phyloP scores from a whole-genome alignment of 2,797 vertebrate genomes.

The Gymnoscopelus braueri region DNA sequence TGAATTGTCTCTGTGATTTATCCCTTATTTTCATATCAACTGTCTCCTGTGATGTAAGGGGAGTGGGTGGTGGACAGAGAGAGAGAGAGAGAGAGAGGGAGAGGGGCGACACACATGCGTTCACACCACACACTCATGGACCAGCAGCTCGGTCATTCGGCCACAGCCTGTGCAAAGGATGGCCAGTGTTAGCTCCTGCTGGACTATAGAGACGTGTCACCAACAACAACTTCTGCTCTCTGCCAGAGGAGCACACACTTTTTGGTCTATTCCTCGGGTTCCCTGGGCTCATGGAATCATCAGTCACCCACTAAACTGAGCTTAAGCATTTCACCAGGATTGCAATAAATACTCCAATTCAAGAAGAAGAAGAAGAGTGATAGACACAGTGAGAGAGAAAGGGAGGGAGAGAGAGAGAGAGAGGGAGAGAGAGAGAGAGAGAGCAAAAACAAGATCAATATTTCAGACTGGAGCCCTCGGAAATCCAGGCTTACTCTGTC shows the following conservation, averaged over 20 bases:
- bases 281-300: constrained; percentile 28
- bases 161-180: constrained; percentile 42
- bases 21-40: constrained; percentile 73
- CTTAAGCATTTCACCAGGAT: constrained; percentile 45
- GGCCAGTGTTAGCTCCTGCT: constrained; percentile 50
- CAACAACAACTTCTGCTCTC: constrained; percentile 47
- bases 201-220: constrained; percentile 57
- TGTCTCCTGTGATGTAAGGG: constrained; percentile 58
- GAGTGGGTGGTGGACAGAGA: constrained; percentile 47
- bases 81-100: constrained; percentile 8
- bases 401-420: neutral
- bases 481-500: constrained; percentile 45
- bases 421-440: neutral
- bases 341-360: constrained; percentile 53
- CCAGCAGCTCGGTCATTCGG: constrained; percentile 36
- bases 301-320: constrained; percentile 36
- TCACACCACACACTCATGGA: constrained; percentile 41
- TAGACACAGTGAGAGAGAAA: neutral
- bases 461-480: constrained; percentile 43
- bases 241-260: constrained; percentile 26
- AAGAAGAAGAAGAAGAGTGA: constrained; percentile 22
- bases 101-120: constrained; percentile 23
- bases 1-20: constrained; percentile 76
- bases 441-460: constrained; percentile 45
- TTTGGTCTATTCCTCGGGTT: constrained; percentile 35